A percentile compares a stretch with the other conserved stretches of the same genome.
These are phyloP conservation scores for Hydroisotoma schaefferi DNA, from an alignment of 2,888 invertebrate genomes.

Conservation along the genomic window DNA sequence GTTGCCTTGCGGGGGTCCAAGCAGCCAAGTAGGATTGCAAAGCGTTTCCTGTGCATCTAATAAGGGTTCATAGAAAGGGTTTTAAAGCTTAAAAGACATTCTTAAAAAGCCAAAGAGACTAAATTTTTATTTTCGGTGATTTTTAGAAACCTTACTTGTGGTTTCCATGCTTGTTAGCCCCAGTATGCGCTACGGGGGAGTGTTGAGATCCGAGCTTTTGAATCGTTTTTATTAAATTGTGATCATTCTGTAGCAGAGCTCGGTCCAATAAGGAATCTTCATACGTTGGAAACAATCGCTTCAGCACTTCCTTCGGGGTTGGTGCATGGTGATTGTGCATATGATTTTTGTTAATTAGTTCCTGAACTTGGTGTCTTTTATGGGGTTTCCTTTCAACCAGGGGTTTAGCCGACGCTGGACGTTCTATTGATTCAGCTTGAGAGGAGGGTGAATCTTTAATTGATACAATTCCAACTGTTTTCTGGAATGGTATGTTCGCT, in stretches of 20 bases:
- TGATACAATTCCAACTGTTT: too few species aligned
- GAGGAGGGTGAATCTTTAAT: too few species aligned
- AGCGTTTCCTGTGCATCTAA: slow-evolving; percentile 46
- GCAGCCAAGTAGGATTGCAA: slow-evolving; percentile 45
- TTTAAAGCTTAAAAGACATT: too few species aligned
- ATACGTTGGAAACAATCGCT: slow-evolving; percentile 45
- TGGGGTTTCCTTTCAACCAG: too few species aligned
- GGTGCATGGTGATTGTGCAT: slow-evolving; percentile 3
- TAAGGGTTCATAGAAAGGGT: too few species aligned
- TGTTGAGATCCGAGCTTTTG: slow-evolving; percentile 44
- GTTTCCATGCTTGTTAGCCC: slow-evolving; percentile 12
- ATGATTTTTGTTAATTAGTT: too few species aligned
- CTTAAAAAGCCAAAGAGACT: too few species aligned
- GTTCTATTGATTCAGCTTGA: too few species aligned
- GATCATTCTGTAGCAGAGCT: slow-evolving; percentile 46
- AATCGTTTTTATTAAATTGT: slow-evolving; percentile 47
- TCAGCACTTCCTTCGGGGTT: slow-evolving; percentile 43
- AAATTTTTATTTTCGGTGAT: too few species aligned
- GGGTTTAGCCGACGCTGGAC: too few species aligned
- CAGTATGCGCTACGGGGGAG: slow-evolving; percentile 7
- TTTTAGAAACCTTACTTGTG: slow-evolving; percentile 22
- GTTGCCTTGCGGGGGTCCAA: slow-evolving; percentile 37
- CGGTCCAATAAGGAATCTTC: slow-evolving; percentile 45
- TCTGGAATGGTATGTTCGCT: too few species aligned
- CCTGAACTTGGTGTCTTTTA: too few species aligned